These are phyloP conservation scores for Globia sparganii DNA, from an alignment of 2,888 invertebrate genomes.

Conservation along the genomic window DNA sequence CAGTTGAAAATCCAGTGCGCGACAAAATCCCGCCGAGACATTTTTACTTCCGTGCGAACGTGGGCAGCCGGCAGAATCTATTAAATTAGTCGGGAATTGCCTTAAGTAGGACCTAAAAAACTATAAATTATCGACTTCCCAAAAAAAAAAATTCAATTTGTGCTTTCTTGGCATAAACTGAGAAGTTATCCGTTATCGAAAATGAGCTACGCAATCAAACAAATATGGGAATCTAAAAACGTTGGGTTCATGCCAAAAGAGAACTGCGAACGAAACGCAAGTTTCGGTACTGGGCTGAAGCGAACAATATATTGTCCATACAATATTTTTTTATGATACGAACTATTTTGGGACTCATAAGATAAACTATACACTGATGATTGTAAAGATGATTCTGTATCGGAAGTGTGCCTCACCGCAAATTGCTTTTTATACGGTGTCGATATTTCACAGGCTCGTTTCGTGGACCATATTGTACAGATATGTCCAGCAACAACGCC, in stretches of 20 bases:
- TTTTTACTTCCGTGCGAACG: too few species aligned
- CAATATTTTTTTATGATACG: not conserved
- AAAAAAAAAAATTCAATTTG: conserved; percentile 15
- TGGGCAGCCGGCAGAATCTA: not conserved
- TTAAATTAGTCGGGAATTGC: not conserved
- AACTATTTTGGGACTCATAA: conserved; percentile 16
- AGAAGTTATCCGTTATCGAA: conserved; percentile 30
- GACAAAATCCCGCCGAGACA: too few species aligned
- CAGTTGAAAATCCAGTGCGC: too few species aligned
- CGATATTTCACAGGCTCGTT: not conserved
- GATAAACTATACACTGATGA: conserved; percentile 13
- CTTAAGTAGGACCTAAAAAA: too few species aligned
- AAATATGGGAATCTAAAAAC: conserved; percentile 52
- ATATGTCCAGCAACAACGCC: not conserved
- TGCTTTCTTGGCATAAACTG: conserved; percentile 17
- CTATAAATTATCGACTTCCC: conserved; percentile 6
- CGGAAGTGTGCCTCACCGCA: too few species aligned
- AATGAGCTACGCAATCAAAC: conserved; percentile 56
- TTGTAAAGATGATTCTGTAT: not conserved
- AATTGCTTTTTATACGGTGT: not conserved
- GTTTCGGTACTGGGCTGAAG: not conserved
- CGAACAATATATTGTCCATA: not conserved
- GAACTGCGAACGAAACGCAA: conserved; percentile 10
- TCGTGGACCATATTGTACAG: not conserved
- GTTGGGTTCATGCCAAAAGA: conserved; percentile 60